These are phyloP conservation scores for Sakesphorus luctuosus DNA, from an alignment of 2,113 vertebrate genomes.

Conservation along the genomic window DNA sequence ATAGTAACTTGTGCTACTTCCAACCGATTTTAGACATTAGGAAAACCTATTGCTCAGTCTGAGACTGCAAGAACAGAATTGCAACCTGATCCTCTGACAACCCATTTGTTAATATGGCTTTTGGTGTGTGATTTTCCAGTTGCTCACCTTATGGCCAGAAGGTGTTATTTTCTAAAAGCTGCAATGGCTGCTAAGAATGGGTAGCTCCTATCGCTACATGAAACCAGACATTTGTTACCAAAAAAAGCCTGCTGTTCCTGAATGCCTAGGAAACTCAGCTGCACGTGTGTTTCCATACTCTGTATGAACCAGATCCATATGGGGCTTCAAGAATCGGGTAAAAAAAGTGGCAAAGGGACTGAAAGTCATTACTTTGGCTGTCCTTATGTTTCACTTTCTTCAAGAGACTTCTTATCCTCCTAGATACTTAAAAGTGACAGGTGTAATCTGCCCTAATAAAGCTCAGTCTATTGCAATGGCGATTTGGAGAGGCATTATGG, in stretches of 20 bases:
- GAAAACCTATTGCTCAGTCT: not conserved
- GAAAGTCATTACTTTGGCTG: not conserved
- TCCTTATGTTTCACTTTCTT: not conserved
- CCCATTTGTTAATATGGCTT: not conserved
- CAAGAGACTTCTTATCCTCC: not conserved
- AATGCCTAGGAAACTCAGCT: not conserved
- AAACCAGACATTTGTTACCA: not conserved
- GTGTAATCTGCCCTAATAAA: not conserved
- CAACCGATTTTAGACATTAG: not conserved
- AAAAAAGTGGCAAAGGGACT: not conserved
- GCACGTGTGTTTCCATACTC: accelerated
- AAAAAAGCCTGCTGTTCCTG: not conserved
- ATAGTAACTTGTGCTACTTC: not conserved
- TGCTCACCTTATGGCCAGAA: not conserved
- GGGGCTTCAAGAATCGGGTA: not conserved
- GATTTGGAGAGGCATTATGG: not conserved
- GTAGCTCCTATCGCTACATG: not conserved
- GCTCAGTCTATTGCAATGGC: not conserved
- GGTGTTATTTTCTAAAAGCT: not conserved
- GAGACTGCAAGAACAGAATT: not conserved
- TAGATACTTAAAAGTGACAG: not conserved
- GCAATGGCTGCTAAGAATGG: not conserved
- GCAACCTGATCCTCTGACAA: not conserved
- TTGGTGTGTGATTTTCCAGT: not conserved
- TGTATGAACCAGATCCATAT: not conserved